Conservation (phyloP, 1,140 invertebrate genomes). For the Ooceraea biroi region DNA sequence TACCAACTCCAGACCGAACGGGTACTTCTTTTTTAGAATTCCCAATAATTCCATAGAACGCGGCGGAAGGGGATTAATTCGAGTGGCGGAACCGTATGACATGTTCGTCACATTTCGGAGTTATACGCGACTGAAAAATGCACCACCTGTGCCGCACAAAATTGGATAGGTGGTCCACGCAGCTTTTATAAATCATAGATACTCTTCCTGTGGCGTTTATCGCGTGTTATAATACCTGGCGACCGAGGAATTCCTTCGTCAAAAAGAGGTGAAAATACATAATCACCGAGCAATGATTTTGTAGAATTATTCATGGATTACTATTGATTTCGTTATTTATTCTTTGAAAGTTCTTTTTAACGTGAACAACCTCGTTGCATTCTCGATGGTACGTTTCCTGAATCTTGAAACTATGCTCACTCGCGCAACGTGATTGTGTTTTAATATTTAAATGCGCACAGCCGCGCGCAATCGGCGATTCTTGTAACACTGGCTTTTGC, state of each 20-base stretch:
- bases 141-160: conserved; percentile 57
- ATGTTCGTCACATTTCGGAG: conserved; percentile 69
- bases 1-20: conserved; percentile 60
- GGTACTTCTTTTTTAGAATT: conserved; percentile 72
- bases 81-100: conserved; percentile 70
- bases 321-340: background rate
- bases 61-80: conserved; percentile 73
- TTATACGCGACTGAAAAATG: conserved; percentile 46
- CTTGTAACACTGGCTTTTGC: conserved; percentile 41
- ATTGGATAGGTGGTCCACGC: conserved; percentile 67
- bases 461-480: background rate
- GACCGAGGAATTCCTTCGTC: background rate
- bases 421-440: background rate
- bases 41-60: conserved; percentile 57
- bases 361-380: background rate
- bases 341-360: background rate
- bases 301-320: background rate
- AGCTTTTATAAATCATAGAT: conserved; percentile 52
- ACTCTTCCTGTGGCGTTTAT: conserved; percentile 24
- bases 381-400: background rate
- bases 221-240: conserved; percentile 26
- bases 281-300: background rate
- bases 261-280: background rate
- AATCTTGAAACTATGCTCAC: background rate
- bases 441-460: conserved; percentile 17